These are phyloP conservation scores for Oxycera nigricornis DNA, from an alignment of 2,888 invertebrate genomes.

Conservation along the genomic window DNA sequence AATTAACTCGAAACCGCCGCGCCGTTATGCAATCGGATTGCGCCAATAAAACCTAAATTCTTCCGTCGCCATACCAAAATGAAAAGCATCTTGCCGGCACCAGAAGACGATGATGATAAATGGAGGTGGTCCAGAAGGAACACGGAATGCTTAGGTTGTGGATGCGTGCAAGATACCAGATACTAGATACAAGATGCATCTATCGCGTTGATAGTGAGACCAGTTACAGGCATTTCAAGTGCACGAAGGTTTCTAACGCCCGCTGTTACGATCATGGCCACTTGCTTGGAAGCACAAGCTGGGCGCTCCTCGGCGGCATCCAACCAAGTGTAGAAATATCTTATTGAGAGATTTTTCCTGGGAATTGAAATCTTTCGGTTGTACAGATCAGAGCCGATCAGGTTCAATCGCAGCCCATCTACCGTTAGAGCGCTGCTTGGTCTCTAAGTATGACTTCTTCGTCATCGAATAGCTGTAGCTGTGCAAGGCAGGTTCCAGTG, in stretches of 20 bases:
- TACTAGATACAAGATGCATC: background rate
- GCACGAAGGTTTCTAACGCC: constrained; percentile 21
- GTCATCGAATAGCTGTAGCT: background rate
- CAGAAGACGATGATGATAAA: background rate
- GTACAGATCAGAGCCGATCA: background rate
- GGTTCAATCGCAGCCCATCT: constrained; percentile 17
- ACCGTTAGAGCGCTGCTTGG: constrained; percentile 19
- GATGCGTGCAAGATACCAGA: background rate
- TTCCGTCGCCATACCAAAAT: background rate
- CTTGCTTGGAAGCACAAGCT: background rate
- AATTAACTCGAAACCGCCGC: background rate
- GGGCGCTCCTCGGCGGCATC: background rate
- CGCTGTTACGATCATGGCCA: constrained; percentile 15
- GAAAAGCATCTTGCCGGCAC: background rate
- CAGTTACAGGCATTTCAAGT: constrained; percentile 19
- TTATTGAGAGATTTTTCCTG: background rate
- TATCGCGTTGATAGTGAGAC: constrained; percentile 7
- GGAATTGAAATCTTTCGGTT: constrained; percentile 11
- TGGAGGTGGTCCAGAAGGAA: background rate
- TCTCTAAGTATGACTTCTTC: background rate
- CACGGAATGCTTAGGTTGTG: background rate
- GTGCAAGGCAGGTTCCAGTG: background rate
- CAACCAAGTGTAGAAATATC: background rate
- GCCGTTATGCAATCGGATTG: constrained; percentile 10
- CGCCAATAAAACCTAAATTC: background rate